phyloP scores from a whole-genome alignment of 2,113 vertebrate species.

The Cheilinus undulatus region DNA sequence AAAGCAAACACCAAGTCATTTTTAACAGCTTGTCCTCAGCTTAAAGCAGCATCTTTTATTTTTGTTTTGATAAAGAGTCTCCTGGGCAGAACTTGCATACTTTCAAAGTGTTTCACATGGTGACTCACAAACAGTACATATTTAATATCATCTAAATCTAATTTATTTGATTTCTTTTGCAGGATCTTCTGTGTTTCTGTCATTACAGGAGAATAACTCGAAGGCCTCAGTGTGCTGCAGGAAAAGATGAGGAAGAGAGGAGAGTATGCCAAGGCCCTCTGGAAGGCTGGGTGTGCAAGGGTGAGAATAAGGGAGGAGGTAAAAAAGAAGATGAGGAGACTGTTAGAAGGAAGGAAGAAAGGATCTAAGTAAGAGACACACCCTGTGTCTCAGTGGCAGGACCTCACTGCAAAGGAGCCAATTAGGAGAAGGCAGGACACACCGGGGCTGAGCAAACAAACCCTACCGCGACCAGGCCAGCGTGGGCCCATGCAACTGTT shows the following conservation, averaged over 20 bases:
- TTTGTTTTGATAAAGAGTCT: too few species aligned
- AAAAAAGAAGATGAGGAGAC: slow-evolving; percentile 7
- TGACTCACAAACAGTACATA: neutral
- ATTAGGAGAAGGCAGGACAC: slow-evolving; percentile 54
- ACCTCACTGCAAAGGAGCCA: slow-evolving; percentile 56
- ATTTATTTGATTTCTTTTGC: neutral
- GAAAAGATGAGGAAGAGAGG: slow-evolving; percentile 20
- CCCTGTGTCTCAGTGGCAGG: slow-evolving; percentile 34
- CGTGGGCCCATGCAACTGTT: slow-evolving; percentile 25
- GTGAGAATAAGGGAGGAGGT: slow-evolving; percentile 36
- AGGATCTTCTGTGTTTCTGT: neutral
- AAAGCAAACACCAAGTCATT: too few species aligned
- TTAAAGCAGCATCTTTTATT: too few species aligned
- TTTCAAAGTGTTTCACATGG: too few species aligned
- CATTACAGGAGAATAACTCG: slow-evolving; percentile 7
- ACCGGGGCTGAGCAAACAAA: slow-evolving; percentile 39
- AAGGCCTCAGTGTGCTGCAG: slow-evolving; percentile 3
- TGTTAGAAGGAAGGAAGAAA: slow-evolving; percentile 8
- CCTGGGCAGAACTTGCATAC: neutral
- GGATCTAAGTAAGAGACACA: slow-evolving; percentile 26
- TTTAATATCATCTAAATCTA: neutral
- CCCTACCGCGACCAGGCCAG: slow-evolving; percentile 28
- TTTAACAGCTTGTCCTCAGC: too few species aligned
- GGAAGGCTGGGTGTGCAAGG: slow-evolving; percentile 2
- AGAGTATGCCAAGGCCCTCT: slow-evolving; percentile 2